Evolutionary conservation across 2,888 invertebrate genomes (phyloP).

Genomic region (Catocala nupta): DNA sequence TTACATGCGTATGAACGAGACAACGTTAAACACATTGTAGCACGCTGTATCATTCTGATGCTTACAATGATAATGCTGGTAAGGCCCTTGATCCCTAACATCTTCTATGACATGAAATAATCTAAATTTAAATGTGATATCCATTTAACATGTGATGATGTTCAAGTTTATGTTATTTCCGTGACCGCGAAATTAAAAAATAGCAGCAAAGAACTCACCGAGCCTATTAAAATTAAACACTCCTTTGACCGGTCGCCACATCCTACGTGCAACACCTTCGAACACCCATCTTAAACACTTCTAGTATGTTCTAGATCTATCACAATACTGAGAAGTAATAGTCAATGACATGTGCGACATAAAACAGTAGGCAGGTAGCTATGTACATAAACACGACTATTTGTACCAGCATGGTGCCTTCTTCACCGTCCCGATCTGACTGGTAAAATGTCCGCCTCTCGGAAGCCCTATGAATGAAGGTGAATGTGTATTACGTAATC

Average conservation of each 20-base stretch:
- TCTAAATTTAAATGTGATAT: too few relatives aligned
- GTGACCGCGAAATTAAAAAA: neutral
- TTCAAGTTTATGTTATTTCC: too few relatives aligned
- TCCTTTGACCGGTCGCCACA: constrained; percentile 51
- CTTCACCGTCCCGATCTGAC: constrained; percentile 44
- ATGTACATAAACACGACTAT: constrained; percentile 85
- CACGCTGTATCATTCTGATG: too few relatives aligned
- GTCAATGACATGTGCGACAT: constrained; percentile 82
- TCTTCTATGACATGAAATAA: too few relatives aligned
- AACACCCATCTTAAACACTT: constrained; percentile 17
- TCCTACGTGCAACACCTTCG: constrained; percentile 28
- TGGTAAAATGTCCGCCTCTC: constrained; percentile 38
- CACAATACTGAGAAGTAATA: constrained; percentile 73
- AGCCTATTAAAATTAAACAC: constrained; percentile 61
- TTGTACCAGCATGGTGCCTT: constrained; percentile 80
- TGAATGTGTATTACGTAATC: constrained; percentile 48
- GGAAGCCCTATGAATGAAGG: constrained; percentile 62
- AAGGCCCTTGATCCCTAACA: too few relatives aligned
- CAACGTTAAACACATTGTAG: too few relatives aligned
- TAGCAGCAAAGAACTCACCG: constrained; percentile 60
- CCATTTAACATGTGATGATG: too few relatives aligned
- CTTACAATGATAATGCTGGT: too few relatives aligned
- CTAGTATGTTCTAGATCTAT: constrained; percentile 24
- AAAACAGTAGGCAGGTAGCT: constrained; percentile 80
- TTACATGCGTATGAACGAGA: too few relatives aligned